phyloP scores from a whole-genome alignment of 1,140 invertebrate genomes.

The Diachasma alloeum region DNA sequence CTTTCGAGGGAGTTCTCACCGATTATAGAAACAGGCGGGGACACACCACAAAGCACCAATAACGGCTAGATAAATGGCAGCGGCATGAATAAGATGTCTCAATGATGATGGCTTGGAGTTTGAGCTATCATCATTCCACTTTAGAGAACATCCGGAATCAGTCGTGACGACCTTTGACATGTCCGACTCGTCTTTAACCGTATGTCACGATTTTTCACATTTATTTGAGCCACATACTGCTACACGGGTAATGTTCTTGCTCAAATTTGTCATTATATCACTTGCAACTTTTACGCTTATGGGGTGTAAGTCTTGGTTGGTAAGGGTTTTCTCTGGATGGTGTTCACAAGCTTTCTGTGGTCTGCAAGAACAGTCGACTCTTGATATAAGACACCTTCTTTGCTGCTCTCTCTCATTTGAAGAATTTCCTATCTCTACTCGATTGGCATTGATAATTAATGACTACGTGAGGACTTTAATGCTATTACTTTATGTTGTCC shows the following conservation, averaged over 20 bases:
- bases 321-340: neutral
- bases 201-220: constrained; percentile 38
- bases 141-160: constrained; percentile 39
- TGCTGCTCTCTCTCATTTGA: too few relatives aligned
- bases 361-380: neutral
- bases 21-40: constrained; percentile 49
- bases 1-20: constrained; percentile 41
- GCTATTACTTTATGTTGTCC: too few relatives aligned
- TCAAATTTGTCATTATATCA: constrained; percentile 34
- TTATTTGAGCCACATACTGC: neutral
- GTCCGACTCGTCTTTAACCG: constrained; percentile 34
- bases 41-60: constrained; percentile 50
- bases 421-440: too few relatives aligned
- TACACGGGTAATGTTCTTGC: constrained; percentile 9
- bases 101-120: constrained; percentile 34
- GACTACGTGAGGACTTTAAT: too few relatives aligned
- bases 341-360: neutral
- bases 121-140: constrained; percentile 42
- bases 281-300: neutral
- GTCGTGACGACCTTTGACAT: constrained; percentile 28
- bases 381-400: too few relatives aligned
- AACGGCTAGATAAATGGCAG: constrained; percentile 46
- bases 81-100: constrained; percentile 48
- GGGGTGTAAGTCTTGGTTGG: neutral
- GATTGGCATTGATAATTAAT: too few relatives aligned